phyloP scores from a whole-genome alignment of 2,113 vertebrate genomes.

The Ascaphus truei region DNA sequence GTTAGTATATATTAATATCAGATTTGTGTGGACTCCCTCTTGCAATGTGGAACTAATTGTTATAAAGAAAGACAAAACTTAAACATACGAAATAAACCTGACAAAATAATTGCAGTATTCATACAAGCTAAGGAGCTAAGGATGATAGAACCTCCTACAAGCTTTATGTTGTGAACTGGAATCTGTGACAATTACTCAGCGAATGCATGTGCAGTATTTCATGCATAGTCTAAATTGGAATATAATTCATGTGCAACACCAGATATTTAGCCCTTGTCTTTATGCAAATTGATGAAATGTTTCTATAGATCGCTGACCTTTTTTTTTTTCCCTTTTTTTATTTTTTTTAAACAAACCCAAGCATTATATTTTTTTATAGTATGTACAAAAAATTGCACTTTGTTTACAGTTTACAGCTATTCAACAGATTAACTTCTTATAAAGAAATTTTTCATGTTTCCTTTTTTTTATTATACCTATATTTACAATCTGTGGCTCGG shows the following conservation, averaged over 20 bases:
- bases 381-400: slow-evolving; percentile 74
- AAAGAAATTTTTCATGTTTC: slow-evolving; percentile 60
- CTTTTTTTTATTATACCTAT: slow-evolving; percentile 40
- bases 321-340: slow-evolving; percentile 40
- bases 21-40: too few species aligned
- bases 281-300: slow-evolving; percentile 21
- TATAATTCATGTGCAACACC: not conserved
- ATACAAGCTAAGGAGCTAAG: too few species aligned
- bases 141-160: too few species aligned
- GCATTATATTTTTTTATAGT: slow-evolving; percentile 42
- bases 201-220: too few species aligned
- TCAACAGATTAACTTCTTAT: slow-evolving; percentile 65
- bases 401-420: slow-evolving; percentile 69
- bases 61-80: too few species aligned
- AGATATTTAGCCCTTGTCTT: not conserved
- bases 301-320: slow-evolving; percentile 20
- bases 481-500: slow-evolving; percentile 70
- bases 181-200: too few species aligned
- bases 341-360: not conserved
- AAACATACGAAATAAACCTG: too few species aligned
- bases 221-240: not conserved
- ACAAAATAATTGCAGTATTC: too few species aligned
- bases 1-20: too few species aligned
- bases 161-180: too few species aligned
- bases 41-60: too few species aligned